phyloP scores from a whole-genome alignment of 2,113 vertebrate species.

The Rattus rattus region DNA sequence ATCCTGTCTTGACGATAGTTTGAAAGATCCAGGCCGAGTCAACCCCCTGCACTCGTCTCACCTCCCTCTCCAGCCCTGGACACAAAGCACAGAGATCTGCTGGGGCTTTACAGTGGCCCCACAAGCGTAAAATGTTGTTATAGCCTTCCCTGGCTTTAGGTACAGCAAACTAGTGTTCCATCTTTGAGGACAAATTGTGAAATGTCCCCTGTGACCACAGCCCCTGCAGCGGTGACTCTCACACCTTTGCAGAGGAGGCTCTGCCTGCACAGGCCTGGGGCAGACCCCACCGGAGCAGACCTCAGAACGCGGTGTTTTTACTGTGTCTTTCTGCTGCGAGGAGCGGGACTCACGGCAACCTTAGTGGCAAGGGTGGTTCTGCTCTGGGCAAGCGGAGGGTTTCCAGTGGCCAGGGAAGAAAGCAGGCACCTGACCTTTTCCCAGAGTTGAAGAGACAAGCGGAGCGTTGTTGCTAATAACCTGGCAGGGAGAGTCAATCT shows the following conservation, averaged over 20 bases:
- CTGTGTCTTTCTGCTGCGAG: background rate
- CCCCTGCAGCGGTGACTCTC: rapidly evolving
- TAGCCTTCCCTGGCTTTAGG: background rate
- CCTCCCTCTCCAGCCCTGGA: background rate
- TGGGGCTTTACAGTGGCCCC: background rate
- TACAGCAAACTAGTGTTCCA: background rate
- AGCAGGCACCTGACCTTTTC: background rate
- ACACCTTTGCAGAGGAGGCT: background rate
- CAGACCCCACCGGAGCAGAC: background rate
- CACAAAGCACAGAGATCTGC: background rate
- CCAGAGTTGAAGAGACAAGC: background rate
- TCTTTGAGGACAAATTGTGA: constrained; percentile 39
- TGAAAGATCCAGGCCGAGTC: background rate
- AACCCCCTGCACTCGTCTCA: background rate
- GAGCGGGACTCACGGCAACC: background rate
- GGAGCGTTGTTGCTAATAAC: constrained; percentile 46
- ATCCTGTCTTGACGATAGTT: rapidly evolving
- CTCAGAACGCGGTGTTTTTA: background rate
- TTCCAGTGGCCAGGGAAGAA: background rate
- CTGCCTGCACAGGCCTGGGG: background rate
- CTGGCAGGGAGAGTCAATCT: background rate
- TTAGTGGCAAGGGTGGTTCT: background rate
- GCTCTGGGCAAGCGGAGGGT: background rate
- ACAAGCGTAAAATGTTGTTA: background rate
- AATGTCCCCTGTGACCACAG: background rate